Evolutionary conservation across 2,888 invertebrate genomes (phyloP).

Genomic region (Torymus aiolomorphi): DNA sequence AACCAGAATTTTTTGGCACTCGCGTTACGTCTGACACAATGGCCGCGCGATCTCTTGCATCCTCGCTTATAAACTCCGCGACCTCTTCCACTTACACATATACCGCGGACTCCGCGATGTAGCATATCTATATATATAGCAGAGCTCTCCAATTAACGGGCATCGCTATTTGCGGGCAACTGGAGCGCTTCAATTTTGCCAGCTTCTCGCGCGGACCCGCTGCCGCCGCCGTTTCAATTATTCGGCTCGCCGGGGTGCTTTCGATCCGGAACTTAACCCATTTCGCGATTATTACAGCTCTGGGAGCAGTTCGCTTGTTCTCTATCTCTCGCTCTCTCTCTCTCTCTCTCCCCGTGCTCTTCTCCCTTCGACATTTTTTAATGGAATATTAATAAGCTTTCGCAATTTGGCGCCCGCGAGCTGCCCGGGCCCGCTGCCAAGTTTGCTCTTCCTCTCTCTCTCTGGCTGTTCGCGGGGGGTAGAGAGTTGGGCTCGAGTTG

Average conservation of each 20-base stretch:
- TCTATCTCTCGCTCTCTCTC: too few relatives aligned
- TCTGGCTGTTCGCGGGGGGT: too few relatives aligned
- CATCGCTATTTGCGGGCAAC: conserved; percentile 43
- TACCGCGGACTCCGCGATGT: too few relatives aligned
- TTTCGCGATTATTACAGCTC: conserved; percentile 30
- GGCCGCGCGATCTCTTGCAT: not conserved
- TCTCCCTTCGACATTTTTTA: conserved; percentile 16
- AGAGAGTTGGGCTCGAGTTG: too few relatives aligned
- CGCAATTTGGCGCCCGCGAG: conserved; percentile 15
- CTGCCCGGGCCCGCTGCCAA: conserved; percentile 24
- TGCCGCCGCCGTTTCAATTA: conserved; percentile 40
- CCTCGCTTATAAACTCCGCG: too few relatives aligned
- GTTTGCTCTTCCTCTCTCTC: not conserved
- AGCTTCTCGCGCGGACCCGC: not conserved
- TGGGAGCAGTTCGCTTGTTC: too few relatives aligned
- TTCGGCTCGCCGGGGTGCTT: conserved; percentile 10
- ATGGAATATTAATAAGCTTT: conserved; percentile 48
- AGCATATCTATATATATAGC: too few relatives aligned
- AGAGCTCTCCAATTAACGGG: conserved; percentile 43
- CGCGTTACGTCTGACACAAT: not conserved
- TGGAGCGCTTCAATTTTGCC: conserved; percentile 42
- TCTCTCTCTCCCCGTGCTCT: too few relatives aligned
- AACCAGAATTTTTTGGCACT: conserved; percentile 20
- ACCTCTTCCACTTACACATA: too few relatives aligned
- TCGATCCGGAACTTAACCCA: conserved; percentile 40